A percentile compares a stretch with the other conserved stretches of the same genome.
phyloP scores from a whole-genome alignment of 64 coral and sea anemone species.

The Stichodactyla helianthus region DNA sequence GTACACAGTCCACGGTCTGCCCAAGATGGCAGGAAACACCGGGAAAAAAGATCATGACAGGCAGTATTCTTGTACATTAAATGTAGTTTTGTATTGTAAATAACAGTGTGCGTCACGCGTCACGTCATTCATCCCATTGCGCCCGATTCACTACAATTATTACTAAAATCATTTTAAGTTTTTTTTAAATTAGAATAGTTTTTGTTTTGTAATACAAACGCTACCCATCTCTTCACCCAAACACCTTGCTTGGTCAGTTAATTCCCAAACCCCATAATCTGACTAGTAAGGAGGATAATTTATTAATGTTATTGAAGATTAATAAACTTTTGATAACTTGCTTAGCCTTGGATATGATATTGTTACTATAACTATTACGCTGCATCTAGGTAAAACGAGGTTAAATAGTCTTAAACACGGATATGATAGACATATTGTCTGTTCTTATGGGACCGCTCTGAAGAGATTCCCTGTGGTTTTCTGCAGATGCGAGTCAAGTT shows the following conservation, averaged over 20 bases:
- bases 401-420: neutral
- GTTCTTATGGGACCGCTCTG: neutral
- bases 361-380: neutral
- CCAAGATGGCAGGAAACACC: neutral
- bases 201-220: neutral
- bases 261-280: neutral
- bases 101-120: neutral
- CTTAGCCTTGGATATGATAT: neutral
- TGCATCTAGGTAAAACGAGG: neutral
- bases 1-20: neutral
- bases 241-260: neutral
- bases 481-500: neutral
- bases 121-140: neutral
- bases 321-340: conserved; percentile 20
- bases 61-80: conserved; percentile 1
- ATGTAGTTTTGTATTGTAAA: neutral
- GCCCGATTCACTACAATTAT: neutral
- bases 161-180: neutral
- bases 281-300: neutral
- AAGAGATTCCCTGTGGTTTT: neutral
- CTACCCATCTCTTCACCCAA: neutral
- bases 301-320: neutral
- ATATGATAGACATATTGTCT: neutral
- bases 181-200: neutral
- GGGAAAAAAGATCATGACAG: conserved; percentile 2